Percentiles rank a stretch among this genome's conserved stretches.
phyloP scores from a whole-genome alignment of 2,888 invertebrate genomes.

The Phoronis australis region DNA sequence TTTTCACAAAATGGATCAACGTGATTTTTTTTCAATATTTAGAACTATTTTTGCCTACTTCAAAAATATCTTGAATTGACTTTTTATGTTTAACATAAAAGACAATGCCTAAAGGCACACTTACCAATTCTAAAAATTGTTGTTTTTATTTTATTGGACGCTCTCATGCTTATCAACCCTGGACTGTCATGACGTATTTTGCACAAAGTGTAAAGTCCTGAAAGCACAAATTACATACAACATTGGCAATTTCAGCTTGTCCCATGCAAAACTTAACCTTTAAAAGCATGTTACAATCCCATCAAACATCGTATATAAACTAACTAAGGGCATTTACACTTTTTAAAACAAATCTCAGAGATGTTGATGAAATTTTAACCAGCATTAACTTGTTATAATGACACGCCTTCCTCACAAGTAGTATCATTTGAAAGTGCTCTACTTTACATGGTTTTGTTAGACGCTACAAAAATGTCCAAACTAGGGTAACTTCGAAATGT shows the following conservation, averaged over 20 bases:
- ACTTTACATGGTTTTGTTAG: no score
- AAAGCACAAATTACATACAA: conserved; percentile 16
- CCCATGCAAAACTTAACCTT: neutral
- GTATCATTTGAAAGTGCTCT: no score
- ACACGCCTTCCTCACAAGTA: no score
- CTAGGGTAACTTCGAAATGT: no score
- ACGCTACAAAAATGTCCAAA: no score
- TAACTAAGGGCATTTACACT: no score
- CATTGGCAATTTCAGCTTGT: neutral
- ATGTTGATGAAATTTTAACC: no score
- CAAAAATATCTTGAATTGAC: neutral
- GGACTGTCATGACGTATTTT: conserved; percentile 75
- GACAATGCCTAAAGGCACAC: conserved; percentile 4
- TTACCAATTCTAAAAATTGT: conserved; percentile 78
- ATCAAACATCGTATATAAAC: neutral
- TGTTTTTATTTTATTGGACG: conserved; percentile 77
- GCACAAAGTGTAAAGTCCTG: conserved; percentile 73
- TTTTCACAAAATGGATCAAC: conserved; percentile 5
- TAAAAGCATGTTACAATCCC: neutral
- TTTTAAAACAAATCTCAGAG: no score
- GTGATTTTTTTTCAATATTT: no score
- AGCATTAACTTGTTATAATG: no score
- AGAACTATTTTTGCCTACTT: no score
- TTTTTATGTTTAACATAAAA: neutral
- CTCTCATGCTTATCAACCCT: conserved; percentile 77